Percentiles rank a stretch among this genome's conserved stretches.
Evolutionary conservation across 2,888 invertebrate genomes (phyloP).

Genomic region (Amitus sp.): DNA sequence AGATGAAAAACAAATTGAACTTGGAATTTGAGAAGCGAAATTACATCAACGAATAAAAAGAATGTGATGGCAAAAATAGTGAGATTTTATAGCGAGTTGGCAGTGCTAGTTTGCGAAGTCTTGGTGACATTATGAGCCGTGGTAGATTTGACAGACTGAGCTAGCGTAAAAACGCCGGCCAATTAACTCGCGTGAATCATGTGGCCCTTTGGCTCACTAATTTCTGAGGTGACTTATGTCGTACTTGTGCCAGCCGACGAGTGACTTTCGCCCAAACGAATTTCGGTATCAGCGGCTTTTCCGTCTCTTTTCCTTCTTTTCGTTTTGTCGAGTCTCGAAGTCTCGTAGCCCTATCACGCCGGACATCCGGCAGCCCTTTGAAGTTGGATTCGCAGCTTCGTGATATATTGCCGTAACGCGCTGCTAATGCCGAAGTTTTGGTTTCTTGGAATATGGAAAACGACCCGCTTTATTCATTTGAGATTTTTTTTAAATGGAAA

Average conservation of each 20-base stretch:
- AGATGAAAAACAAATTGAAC: no score
- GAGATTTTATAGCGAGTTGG: no score
- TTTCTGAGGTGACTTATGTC: constrained; percentile 64
- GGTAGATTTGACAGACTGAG: constrained; percentile 60
- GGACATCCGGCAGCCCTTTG: constrained; percentile 60
- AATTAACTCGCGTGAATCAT: constrained; percentile 65
- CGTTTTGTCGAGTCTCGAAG: constrained; percentile 20
- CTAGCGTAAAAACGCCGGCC: constrained; percentile 64
- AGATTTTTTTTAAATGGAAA: no score
- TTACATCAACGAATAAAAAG: no score
- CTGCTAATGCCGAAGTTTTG: no score
- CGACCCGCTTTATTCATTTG: no score
- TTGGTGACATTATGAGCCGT: constrained; percentile 44
- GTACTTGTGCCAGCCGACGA: constrained; percentile 51
- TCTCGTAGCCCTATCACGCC: no score
- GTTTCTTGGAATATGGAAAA: no score
- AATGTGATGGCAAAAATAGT: no score
- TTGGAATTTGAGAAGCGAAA: no score
- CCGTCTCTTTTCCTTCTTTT: constrained; percentile 14
- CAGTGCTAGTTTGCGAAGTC: constrained; percentile 1
- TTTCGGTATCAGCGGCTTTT: constrained; percentile 23
- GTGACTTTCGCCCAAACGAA: constrained; percentile 30
- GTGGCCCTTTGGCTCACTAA: constrained; percentile 58
- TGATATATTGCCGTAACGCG: constrained; percentile 56
- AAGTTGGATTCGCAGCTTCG: constrained; percentile 57